phyloP scores from a whole-genome alignment of 2,888 invertebrate species.

The Boloria selene region DNA sequence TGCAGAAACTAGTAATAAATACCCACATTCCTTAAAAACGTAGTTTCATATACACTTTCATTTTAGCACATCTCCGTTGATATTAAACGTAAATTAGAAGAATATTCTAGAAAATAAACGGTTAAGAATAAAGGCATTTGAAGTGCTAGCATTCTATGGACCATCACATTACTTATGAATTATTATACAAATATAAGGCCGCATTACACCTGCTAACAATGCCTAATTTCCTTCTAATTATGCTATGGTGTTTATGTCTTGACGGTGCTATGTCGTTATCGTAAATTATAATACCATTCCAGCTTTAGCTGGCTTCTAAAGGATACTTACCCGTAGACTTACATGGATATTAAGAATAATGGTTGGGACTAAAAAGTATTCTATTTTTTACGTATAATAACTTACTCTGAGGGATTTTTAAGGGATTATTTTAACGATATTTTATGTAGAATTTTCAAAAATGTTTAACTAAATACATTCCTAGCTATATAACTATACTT shows the following conservation, averaged over 20 bases:
- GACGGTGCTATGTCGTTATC: constrained; percentile 6
- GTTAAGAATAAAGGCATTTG: too few relatives aligned
- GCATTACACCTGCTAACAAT: constrained; percentile 3
- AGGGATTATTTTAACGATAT: too few relatives aligned
- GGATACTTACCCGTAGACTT: constrained; percentile 13
- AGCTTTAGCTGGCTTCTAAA: constrained; percentile 15
- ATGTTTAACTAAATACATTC: too few relatives aligned
- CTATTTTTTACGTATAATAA: constrained; percentile 8
- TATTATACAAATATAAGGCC: constrained; percentile 2
- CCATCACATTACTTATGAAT: background rate
- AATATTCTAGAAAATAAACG: too few relatives aligned
- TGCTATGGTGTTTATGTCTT: constrained; percentile 12
- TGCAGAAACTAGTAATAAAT: too few relatives aligned
- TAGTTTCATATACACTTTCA: too few relatives aligned
- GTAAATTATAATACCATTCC: constrained; percentile 16
- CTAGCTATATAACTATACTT: too few relatives aligned
- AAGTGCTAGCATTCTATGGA: too few relatives aligned
- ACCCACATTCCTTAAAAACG: too few relatives aligned
- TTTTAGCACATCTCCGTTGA: too few relatives aligned
- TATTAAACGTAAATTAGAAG: too few relatives aligned
- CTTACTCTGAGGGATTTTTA: background rate
- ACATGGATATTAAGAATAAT: constrained; percentile 12
- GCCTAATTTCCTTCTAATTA: constrained; percentile 8
- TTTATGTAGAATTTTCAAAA: too few relatives aligned
- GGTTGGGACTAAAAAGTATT: background rate